Evolutionary conservation across 2,113 vertebrate species (phyloP).

Genomic region (Scartelaos histophorus): DNA sequence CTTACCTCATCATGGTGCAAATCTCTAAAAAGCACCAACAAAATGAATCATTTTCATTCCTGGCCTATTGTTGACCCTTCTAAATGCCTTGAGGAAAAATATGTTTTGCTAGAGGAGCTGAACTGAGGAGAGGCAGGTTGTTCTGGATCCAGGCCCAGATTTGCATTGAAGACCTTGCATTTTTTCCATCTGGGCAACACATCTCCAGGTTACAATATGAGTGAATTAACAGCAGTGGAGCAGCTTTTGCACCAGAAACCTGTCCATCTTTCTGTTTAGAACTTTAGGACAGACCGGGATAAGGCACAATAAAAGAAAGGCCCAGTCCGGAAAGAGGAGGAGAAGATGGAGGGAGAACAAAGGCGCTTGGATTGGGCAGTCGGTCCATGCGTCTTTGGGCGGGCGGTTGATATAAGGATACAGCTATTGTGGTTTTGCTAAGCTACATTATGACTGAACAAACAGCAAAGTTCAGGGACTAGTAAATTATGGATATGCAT

Average conservation of each 20-base stretch:
- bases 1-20: background rate
- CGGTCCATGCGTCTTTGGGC: constrained; percentile 54
- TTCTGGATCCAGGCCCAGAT: constrained; percentile 39
- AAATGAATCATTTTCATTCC: background rate
- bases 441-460: constrained; percentile 32
- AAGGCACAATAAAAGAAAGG: constrained; percentile 19
- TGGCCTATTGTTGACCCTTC: background rate
- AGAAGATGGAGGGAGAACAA: constrained; percentile 59
- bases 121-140: constrained; percentile 44
- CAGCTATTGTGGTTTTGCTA: constrained; percentile 58
- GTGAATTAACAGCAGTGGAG: constrained; percentile 25
- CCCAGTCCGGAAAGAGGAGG: constrained; percentile 40
- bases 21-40: background rate
- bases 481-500: constrained; percentile 4
- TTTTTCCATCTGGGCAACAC: constrained; percentile 61
- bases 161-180: constrained; percentile 36
- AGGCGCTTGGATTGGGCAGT: constrained; percentile 46
- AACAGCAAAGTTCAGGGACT: constrained; percentile 27
- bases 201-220: constrained; percentile 55
- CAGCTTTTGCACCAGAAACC: constrained; percentile 43
- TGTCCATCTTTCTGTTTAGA: constrained; percentile 41
- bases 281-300: constrained; percentile 50
- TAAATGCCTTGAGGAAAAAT: background rate
- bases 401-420: constrained; percentile 62
- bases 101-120: background rate